Evolutionary conservation across 1,140 invertebrate genomes (phyloP).

Genomic region (Steinernema khuongi): DNA sequence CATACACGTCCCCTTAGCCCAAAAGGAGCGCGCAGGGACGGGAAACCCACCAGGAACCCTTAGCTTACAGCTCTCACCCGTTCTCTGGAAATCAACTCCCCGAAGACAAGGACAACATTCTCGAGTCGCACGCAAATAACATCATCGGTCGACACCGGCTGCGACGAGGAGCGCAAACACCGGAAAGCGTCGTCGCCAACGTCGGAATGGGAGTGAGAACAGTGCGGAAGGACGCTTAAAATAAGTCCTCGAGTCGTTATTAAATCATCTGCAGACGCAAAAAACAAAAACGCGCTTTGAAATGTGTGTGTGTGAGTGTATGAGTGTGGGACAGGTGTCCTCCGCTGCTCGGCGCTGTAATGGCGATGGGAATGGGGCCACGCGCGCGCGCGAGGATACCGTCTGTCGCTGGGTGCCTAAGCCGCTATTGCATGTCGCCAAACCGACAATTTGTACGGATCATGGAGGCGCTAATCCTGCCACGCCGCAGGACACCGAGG

Average conservation of each 20-base stretch:
- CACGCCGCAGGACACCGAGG: too few species aligned
- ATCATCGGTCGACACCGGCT: too few species aligned
- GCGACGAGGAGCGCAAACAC: too few species aligned
- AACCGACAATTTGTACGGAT: conserved; percentile 10
- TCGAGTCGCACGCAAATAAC: too few species aligned
- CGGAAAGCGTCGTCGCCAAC: background rate
- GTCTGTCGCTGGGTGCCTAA: background rate
- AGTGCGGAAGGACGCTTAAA: background rate
- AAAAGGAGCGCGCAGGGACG: too few species aligned
- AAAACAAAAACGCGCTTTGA: background rate
- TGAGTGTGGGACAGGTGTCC: background rate
- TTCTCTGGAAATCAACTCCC: too few species aligned
- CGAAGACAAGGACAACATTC: too few species aligned
- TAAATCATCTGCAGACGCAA: background rate
- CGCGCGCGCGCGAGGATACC: background rate
- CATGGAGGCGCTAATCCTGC: too few species aligned
- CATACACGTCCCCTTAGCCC: too few species aligned
- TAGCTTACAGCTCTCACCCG: too few species aligned
- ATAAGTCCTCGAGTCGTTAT: conserved; percentile 4
- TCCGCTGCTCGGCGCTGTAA: background rate
- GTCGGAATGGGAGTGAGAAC: too few species aligned
- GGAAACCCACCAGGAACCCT: too few species aligned
- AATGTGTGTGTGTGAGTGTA: background rate
- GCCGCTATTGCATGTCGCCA: background rate
- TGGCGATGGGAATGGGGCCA: conserved; percentile 8